phyloP scores from a whole-genome alignment of 2,113 vertebrate genomes.

The Arizona elegans region DNA sequence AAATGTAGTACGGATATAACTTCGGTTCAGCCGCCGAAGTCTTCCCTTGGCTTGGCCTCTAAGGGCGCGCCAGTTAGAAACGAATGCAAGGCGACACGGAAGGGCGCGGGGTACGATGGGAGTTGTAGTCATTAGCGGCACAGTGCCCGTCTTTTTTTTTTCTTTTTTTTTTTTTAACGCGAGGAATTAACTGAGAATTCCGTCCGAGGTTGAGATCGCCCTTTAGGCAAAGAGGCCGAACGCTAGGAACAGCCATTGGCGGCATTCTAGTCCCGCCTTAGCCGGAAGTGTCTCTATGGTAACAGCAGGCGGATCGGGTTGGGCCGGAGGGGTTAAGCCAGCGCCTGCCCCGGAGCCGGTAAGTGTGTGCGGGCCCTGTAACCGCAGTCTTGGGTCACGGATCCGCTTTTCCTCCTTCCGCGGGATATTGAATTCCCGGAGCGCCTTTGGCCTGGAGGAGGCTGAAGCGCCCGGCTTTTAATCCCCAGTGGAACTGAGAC shows the following conservation, averaged over 20 bases:
- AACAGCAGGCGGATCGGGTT: conserved; percentile 12
- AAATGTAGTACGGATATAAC: background rate
- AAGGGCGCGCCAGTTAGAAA: background rate
- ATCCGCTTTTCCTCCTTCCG: background rate
- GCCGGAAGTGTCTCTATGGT: conserved; percentile 23
- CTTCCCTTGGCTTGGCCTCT: background rate
- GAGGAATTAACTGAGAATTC: background rate
- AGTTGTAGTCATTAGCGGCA: background rate
- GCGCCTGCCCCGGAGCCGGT: conserved; percentile 17
- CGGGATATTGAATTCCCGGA: background rate
- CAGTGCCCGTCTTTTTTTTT: background rate
- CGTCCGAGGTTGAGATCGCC: background rate
- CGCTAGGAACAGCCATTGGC: background rate
- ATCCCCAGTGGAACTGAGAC: background rate
- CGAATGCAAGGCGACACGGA: background rate
- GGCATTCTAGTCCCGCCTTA: background rate
- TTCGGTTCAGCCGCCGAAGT: too few relatives aligned
- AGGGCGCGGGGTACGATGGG: background rate
- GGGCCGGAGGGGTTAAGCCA: conserved; percentile 1
- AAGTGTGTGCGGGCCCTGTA: background rate
- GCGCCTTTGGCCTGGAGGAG: background rate
- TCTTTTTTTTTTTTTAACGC: background rate
- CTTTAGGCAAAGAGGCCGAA: background rate
- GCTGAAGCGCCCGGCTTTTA: background rate
- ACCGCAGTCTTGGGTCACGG: too few relatives aligned